Evolutionary conservation across 1,140 invertebrate species (phyloP).

Genomic region (Brachystomella parvula): DNA sequence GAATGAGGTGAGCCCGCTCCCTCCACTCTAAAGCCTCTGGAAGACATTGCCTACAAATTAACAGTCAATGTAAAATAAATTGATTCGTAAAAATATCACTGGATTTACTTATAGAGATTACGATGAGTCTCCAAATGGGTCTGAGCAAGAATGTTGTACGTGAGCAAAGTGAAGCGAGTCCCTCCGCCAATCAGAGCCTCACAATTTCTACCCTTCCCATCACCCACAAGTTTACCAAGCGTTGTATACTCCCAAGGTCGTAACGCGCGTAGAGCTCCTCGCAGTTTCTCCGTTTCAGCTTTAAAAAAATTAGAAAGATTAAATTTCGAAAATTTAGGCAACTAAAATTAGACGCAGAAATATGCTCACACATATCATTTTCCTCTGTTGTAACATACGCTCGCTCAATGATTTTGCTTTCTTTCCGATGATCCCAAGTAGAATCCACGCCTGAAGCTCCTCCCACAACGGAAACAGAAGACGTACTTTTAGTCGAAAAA

Average conservation of each 20-base stretch:
- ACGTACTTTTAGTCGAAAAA: no score
- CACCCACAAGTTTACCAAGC: conserved; percentile 15
- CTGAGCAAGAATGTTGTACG: conserved; percentile 84
- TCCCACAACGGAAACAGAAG: no score
- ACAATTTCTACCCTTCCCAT: not conserved
- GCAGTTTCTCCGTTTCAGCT: not conserved
- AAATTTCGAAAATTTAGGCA: no score
- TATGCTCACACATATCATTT: no score
- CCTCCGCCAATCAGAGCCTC: conserved; percentile 20
- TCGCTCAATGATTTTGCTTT: no score
- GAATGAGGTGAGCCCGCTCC: conserved; percentile 56
- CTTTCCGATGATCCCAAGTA: no score
- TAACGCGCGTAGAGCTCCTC: not conserved
- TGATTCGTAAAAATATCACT: not conserved
- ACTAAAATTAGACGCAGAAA: no score
- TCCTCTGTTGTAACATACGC: no score
- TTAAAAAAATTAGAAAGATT: not conserved
- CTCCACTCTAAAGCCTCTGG: conserved; percentile 59
- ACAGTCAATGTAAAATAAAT: not conserved
- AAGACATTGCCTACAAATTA: not conserved
- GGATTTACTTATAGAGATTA: conserved; percentile 59
- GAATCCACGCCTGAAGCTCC: no score
- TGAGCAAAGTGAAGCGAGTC: conserved; percentile 48
- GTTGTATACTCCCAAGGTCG: conserved; percentile 31
- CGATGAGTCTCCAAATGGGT: conserved; percentile 63